Evolutionary conservation across 2,797 vertebrate species (phyloP).

Genomic region (Neomorphus geoffroyi): DNA sequence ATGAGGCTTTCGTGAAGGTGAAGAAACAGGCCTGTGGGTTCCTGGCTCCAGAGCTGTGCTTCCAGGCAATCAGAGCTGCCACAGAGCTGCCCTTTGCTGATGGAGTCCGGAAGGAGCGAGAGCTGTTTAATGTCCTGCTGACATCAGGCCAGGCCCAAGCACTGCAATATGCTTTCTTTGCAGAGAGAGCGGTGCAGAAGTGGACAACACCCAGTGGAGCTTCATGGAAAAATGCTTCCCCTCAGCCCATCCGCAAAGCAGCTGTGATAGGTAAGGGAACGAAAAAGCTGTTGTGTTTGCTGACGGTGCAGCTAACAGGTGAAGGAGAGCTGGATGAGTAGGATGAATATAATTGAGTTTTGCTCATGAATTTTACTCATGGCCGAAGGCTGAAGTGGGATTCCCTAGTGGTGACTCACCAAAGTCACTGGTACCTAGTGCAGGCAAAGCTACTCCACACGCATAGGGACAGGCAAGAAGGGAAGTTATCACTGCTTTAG

Average conservation of each 20-base stretch:
- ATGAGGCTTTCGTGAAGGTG: conserved; percentile 68
- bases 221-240: conserved; percentile 81
- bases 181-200: conserved; percentile 79
- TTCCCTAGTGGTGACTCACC: background rate
- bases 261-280: conserved; percentile 86
- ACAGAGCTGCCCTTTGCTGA: conserved; percentile 77
- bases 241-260: conserved; percentile 78
- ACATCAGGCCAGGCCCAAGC: conserved; percentile 85
- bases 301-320: background rate
- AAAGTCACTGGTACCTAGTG: background rate
- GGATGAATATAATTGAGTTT: background rate
- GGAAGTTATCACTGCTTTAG: background rate
- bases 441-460: background rate
- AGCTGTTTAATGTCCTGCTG: conserved; percentile 80
- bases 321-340: background rate
- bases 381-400: background rate
- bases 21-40: conserved; percentile 76
- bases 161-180: conserved; percentile 88
- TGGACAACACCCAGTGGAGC: conserved; percentile 84
- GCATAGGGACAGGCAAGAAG: rapidly evolving
- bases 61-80: conserved; percentile 83
- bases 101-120: conserved; percentile 80
- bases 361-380: background rate
- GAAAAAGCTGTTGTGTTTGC: background rate
- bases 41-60: conserved; percentile 85